Conservation (phyloP, 1,140 invertebrate species). For the Hypothenemus hampei region DNA sequence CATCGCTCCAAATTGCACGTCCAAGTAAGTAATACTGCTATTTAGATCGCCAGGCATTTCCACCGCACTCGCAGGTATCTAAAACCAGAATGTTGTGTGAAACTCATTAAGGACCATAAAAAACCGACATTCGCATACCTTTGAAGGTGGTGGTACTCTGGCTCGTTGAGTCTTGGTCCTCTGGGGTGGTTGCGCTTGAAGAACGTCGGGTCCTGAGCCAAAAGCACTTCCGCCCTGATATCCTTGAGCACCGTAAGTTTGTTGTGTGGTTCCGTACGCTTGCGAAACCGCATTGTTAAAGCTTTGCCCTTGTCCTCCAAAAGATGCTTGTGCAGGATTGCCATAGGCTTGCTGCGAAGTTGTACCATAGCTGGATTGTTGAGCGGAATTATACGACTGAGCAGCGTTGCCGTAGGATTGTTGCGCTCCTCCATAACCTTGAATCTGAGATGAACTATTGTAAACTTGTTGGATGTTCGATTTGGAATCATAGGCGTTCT, state of each 20-base stretch:
- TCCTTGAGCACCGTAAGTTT: slow-evolving; percentile 27
- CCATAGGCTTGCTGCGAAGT: slow-evolving; percentile 5
- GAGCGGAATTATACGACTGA: slow-evolving; percentile 27
- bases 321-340: slow-evolving; percentile 1
- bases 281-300: slow-evolving; percentile 15
- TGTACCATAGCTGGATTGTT: slow-evolving; percentile 29
- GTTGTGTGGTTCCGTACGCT: slow-evolving; percentile 16
- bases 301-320: neutral
- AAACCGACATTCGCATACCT: slow-evolving; percentile 49
- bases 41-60: slow-evolving; percentile 90
- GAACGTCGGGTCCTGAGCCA: slow-evolving; percentile 32
- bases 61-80: slow-evolving; percentile 89
- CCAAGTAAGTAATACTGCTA: slow-evolving; percentile 69
- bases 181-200: slow-evolving; percentile 48
- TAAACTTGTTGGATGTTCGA: slow-evolving; percentile 24
- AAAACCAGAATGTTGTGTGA: slow-evolving; percentile 17
- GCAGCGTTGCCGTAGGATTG: slow-evolving; percentile 29
- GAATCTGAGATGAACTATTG: slow-evolving; percentile 23
- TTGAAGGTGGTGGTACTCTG: slow-evolving; percentile 85
- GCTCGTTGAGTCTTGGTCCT: slow-evolving; percentile 67
- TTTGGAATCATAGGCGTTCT: slow-evolving; percentile 13
- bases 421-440: slow-evolving; percentile 25
- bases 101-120: neutral
- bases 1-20: slow-evolving; percentile 90
- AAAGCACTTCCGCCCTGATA: slow-evolving; percentile 30